phyloP scores from a whole-genome alignment of 1,140 invertebrate species.

The Orius laevigatus region DNA sequence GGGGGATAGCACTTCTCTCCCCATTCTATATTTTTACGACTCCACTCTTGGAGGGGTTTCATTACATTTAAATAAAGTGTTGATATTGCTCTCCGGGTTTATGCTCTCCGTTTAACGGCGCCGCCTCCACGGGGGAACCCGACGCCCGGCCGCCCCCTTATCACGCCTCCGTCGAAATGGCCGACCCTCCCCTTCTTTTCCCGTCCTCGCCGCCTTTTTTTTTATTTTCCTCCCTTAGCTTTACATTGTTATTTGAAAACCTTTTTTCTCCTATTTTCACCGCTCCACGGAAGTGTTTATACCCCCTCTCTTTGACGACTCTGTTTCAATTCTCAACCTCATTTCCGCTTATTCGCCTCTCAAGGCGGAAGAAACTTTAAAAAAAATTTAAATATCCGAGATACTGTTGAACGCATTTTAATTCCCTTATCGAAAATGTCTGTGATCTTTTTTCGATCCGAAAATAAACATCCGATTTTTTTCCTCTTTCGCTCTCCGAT shows the following conservation, averaged over 20 bases:
- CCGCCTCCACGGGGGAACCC: not conserved
- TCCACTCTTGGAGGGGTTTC: conserved; percentile 1
- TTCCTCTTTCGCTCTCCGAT: no score
- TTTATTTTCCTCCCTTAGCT: not conserved
- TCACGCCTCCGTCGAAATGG: conserved; percentile 1
- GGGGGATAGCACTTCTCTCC: no score
- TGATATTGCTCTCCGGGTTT: conserved; percentile 4
- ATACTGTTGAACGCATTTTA: no score
- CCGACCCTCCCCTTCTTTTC: not conserved
- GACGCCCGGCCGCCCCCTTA: not conserved
- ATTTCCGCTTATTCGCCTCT: no score
- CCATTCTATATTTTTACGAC: no score
- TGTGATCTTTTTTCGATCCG: no score
- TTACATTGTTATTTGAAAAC: conserved; percentile 4
- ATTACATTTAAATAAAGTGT: conserved; percentile 14
- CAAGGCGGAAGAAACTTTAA: no score
- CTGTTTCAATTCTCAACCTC: conserved; percentile 4
- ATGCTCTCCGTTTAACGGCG: not conserved
- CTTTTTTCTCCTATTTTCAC: conserved; percentile 1
- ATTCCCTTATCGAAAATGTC: no score
- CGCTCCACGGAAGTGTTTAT: conserved; percentile 4
- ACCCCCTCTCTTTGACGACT: conserved; percentile 2
- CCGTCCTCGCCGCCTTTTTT: not conserved
- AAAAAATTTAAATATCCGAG: no score
- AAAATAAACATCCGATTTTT: no score